Evolutionary conservation across 1,140 invertebrate genomes (phyloP).

Genomic region (Trypoxylus dichotomus): DNA sequence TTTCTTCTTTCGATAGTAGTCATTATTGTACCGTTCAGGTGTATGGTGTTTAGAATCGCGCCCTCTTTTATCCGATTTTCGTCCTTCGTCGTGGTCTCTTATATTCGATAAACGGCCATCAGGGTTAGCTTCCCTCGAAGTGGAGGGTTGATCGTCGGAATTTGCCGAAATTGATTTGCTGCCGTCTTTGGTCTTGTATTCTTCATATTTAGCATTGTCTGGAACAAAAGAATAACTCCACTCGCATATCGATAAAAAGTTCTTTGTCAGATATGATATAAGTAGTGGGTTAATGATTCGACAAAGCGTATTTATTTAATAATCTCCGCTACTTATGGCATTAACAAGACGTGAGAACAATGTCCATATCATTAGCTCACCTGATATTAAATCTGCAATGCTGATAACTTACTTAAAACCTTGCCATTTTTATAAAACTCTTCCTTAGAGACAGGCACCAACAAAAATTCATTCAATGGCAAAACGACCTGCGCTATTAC

Average conservation of each 20-base stretch:
- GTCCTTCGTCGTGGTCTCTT: too few species aligned
- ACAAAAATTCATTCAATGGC: conserved; percentile 75
- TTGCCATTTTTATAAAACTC: conserved; percentile 82
- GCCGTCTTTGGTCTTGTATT: conserved; percentile 63
- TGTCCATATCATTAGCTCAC: background rate
- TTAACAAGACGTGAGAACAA: background rate
- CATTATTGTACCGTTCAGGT: background rate
- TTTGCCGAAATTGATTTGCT: conserved; percentile 43
- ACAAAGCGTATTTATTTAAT: background rate
- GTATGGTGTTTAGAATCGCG: too few species aligned
- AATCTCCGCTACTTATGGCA: background rate
- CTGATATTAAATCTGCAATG: conserved; percentile 10
- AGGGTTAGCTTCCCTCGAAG: background rate
- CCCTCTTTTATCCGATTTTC: too few species aligned
- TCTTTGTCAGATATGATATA: background rate
- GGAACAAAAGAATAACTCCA: conserved; percentile 47
- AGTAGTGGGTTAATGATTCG: background rate
- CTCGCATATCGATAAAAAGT: background rate
- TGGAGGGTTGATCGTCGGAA: conserved; percentile 38
- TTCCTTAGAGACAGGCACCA: conserved; percentile 73
- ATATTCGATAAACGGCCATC: too few species aligned
- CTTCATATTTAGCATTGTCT: conserved; percentile 70
- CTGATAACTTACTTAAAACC: conserved; percentile 71
- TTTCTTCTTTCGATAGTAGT: background rate
- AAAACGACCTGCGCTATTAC: conserved; percentile 69